Evolutionary conservation across 2,113 vertebrate species (phyloP), one percentile per base, ranked within the genome.

Genomic region (Oncorhynchus masou): DNA sequence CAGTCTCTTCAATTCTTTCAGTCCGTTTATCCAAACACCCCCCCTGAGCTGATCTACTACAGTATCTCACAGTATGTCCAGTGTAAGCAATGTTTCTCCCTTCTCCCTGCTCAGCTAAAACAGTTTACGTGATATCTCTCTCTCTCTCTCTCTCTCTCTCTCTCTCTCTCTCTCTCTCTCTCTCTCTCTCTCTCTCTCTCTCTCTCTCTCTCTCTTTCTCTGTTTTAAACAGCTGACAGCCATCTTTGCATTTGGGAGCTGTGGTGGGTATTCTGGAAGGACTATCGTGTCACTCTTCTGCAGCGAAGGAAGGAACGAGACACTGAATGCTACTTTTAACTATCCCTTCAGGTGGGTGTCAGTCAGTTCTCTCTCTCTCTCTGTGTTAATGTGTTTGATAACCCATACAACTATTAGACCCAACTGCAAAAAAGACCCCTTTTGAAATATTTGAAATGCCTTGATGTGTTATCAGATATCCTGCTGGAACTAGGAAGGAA

Each of bases 261-360:
- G 97, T 68, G 92, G 95, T 25, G 92, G 95, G 45, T 99, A 92
- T 89, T 93, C 84, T 4, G 97, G 96, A 67, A 92, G 70, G 85
- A 97, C 93, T 79, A 82, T 93, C n/a, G 7, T 98, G 73, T 83
- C 91, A 1, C 67, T 96, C 67, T 85, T 85, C 75, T 99, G 97
- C 11, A 59, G 80, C 0, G 59, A 66, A n/a, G 68, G 59, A 22
- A 82, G 45, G 0, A 96, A 96, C 31, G 84, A 91, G 76, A 96
- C 95, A 0, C 54, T 96, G 74, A 82, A 73, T 49, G 95, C 94
- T 81, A 57, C 71, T 75, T 97, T 97, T 84, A 84, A 88, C 62
- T 98, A 98, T 86, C 97, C 97, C 1, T 99, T 99, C 90, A 96
- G 95, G 97, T 97, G 81, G 93, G 82, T 74, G 72, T 27, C 25